Conservation (phyloP, 1,140 invertebrate genomes). For the Magallana ariakensis region DNA sequence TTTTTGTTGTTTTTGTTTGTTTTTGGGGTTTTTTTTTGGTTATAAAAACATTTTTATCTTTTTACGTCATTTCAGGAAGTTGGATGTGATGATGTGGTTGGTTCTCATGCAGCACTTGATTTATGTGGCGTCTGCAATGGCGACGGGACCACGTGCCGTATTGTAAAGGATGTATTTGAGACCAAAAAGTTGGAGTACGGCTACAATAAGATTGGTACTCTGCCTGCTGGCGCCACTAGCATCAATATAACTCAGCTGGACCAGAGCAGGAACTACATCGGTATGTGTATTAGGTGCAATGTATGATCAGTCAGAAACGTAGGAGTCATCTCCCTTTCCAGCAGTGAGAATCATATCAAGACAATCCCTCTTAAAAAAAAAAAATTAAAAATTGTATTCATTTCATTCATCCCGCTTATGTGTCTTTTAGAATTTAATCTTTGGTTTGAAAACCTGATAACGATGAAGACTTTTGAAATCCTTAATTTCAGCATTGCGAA, state of each 20-base stretch:
- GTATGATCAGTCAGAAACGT: no score
- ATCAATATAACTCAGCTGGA: constrained; percentile 56
- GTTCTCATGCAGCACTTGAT: constrained; percentile 41
- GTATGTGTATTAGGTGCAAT: constrained; percentile 8
- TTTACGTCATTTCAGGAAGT: constrained; percentile 46
- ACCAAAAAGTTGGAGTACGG: constrained; percentile 42
- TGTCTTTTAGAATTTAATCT: no score
- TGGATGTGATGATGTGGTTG: constrained; percentile 54
- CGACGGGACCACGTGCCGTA: constrained; percentile 39
- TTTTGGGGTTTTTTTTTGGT: no score
- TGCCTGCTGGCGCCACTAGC: constrained; percentile 46
- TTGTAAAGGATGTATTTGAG: constrained; percentile 44
- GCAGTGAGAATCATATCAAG: no score
- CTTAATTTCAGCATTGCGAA: constrained; percentile 46
- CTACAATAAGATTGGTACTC: constrained; percentile 45
- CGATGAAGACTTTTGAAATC: no score
- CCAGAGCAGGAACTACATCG: constrained; percentile 51
- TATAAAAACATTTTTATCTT: neutral
- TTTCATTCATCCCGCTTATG: no score
- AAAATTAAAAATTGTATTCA: no score
- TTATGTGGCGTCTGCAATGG: constrained; percentile 56
- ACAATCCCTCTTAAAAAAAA: no score
- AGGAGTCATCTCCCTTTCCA: no score
- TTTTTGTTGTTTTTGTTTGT: no score
- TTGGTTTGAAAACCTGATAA: no score